Evolutionary conservation across 2,113 vertebrate species (phyloP).

Genomic region (Psittacus erithacus): DNA sequence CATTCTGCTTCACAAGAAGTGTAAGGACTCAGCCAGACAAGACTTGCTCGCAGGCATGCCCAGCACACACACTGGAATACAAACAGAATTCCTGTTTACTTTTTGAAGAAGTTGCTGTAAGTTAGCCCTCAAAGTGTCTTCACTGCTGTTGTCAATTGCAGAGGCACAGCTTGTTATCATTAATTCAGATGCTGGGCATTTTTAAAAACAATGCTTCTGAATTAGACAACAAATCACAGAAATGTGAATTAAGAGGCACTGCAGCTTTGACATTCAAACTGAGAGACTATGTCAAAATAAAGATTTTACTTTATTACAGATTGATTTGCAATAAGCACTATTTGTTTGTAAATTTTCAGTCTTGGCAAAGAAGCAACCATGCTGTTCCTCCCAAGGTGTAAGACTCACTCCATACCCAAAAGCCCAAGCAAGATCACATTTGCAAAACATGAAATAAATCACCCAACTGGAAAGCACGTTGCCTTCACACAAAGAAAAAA

Average conservation of each 20-base stretch:
- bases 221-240: background rate
- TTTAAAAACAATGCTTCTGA: background rate
- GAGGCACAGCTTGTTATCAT: background rate
- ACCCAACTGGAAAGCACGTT: background rate
- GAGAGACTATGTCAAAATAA: background rate
- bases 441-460: background rate
- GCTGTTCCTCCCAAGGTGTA: background rate
- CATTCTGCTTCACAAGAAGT: background rate
- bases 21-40: background rate
- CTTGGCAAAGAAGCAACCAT: background rate
- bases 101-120: background rate
- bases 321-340: background rate
- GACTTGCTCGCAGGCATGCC: background rate
- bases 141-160: background rate
- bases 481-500: background rate
- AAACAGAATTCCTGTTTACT: background rate
- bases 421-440: background rate
- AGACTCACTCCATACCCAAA: accelerated
- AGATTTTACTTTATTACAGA: background rate
- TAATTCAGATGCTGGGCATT: background rate
- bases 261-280: background rate
- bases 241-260: background rate
- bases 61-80: background rate
- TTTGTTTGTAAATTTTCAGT: background rate
- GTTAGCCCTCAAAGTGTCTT: background rate